Base-by-base conservation (phyloP, 2,888 invertebrate species). In the Shargacucullia verbasci region DNA sequence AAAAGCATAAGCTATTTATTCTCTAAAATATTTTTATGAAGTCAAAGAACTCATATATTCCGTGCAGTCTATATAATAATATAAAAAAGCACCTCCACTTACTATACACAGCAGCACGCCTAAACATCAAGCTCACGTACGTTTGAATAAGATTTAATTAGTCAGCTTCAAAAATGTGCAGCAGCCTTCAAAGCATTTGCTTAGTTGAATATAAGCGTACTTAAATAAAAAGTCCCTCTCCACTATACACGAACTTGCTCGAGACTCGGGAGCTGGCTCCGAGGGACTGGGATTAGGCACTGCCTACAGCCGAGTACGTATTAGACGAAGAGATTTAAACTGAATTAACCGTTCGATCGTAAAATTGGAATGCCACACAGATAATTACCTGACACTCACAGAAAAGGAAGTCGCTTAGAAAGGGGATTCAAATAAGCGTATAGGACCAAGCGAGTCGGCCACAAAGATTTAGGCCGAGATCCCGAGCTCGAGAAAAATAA, bases 361-460 rank as follows among this genome's bases (percentile, higher is more conserved):
- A 94, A 94, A 94, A 94, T 93, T 94, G 94, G 91, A 92, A 93
- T 91, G 92, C 93, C 93, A 92, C 93, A 92, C 90, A 93, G 93
- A 94, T 94, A 94, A 94, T 94, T 94, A 94, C 92, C 93, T 94
- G 94, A 94, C 94, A 94, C 93, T 93, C 93, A 93, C 94, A 94
- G 93, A 89, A 91, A 91, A 94, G 92, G 92, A 92, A 91, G 88
- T 89, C 90, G 85, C 88, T 88, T 85, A 87, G 90, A 88, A 89
- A 88, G 85, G 83, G 86, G 91, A 92, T 92, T 92, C 92, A 92
- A 92, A 93, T 93, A 92, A 90, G 87, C 91, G 92, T 89, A 79
- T 85, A 84, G 81, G 89, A 88, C 88, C 86, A 84, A 87, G 80
- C 79, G 80, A 82, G 82, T 84, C 87, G 85, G 76, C 76, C 79